These are phyloP conservation scores for Cyprichromis sp. DNA, from an alignment of 2,113 vertebrate genomes.

Conservation along the genomic window DNA sequence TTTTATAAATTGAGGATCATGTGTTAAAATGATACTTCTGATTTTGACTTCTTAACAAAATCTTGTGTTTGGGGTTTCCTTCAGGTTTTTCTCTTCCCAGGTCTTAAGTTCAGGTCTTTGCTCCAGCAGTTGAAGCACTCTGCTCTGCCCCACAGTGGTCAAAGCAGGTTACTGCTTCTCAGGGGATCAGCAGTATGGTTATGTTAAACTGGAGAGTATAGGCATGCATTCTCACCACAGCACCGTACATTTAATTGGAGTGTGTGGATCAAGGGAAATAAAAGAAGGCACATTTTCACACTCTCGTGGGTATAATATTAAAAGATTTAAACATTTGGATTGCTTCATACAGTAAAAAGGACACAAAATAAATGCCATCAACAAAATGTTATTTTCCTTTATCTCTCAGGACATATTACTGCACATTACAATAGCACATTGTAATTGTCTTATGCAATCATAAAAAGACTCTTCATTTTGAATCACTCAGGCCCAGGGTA, in stretches of 20 bases:
- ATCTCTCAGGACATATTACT: conserved; percentile 5
- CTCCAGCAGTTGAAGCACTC: conserved; percentile 8
- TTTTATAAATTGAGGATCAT: not conserved
- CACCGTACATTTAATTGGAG: conserved; percentile 3
- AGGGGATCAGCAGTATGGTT: not conserved
- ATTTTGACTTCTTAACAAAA: not conserved
- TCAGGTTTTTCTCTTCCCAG: not conserved
- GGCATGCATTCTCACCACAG: not conserved
- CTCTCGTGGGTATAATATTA: not conserved
- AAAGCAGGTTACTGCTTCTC: conserved; percentile 41
- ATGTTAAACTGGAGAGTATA: not conserved
- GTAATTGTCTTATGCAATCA: conserved; percentile 15
- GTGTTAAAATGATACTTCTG: not conserved
- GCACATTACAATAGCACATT: conserved; percentile 12
- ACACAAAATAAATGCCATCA: not conserved
- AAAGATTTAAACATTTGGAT: not conserved
- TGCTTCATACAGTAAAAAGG: not conserved
- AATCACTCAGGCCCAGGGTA: conserved; percentile 3
- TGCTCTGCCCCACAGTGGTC: conserved; percentile 59
- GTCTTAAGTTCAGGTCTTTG: not conserved
- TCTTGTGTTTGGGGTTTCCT: not conserved
- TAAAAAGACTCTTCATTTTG: conserved; percentile 26
- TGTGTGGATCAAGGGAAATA: conserved; percentile 15
- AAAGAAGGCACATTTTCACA: conserved; percentile 7
- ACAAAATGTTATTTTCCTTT: conserved; percentile 17